A percentile compares a stretch with the other conserved stretches of the same genome.
These are phyloP conservation scores for Pinna nobilis DNA, from an alignment of 1,140 invertebrate species.

Conservation along the genomic window DNA sequence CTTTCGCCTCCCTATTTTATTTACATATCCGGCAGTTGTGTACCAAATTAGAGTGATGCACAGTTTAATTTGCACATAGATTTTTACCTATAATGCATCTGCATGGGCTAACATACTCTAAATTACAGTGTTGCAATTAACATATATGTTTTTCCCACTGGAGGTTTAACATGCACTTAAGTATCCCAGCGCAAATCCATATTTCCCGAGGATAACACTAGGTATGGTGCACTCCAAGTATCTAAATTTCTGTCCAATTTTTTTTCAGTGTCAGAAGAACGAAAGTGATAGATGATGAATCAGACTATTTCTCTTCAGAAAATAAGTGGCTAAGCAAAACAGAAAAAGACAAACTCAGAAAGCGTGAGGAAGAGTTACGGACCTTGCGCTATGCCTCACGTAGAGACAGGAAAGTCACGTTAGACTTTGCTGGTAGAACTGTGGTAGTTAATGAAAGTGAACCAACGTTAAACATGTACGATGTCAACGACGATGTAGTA, in stretches of 20 bases:
- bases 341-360: constrained; percentile 82
- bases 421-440: constrained; percentile 88
- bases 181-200: too few relatives aligned
- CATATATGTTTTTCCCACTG: too few relatives aligned
- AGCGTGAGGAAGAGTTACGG: constrained; percentile 83
- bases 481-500: constrained; percentile 72
- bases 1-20: too few relatives aligned
- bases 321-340: constrained; percentile 85
- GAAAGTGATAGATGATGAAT: constrained; percentile 94
- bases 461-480: constrained; percentile 66
- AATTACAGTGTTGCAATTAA: too few relatives aligned
- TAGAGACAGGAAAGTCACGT: constrained; percentile 80
- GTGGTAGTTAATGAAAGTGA: constrained; percentile 75
- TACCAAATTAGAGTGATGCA: too few relatives aligned
- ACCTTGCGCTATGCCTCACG: constrained; percentile 83
- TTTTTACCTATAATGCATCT: neutral
- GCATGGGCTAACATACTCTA: too few relatives aligned
- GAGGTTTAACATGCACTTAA: too few relatives aligned
- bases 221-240: neutral
- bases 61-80: too few relatives aligned
- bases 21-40: too few relatives aligned
- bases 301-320: constrained; percentile 91
- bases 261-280: constrained; percentile 85
- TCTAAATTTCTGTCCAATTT: neutral
- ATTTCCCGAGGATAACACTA: too few relatives aligned